Evolutionary conservation across 2,888 invertebrate species (phyloP), one percentile per base, ranked within the genome.

Genomic region (Lycocerus yunnanus): DNA sequence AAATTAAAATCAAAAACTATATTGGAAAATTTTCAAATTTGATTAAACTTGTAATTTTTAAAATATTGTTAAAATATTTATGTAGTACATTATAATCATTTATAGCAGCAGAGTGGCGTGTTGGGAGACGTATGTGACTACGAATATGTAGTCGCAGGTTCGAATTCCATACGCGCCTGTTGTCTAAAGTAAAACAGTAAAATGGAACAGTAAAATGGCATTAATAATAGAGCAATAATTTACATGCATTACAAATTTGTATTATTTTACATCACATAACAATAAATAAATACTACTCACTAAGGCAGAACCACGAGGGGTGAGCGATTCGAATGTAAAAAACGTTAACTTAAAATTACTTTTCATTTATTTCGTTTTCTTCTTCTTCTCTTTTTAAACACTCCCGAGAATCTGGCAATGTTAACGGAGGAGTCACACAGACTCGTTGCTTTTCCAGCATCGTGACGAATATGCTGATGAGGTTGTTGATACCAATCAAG

Each of bases 401-500:
- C 43, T 43, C 43, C 43, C 43, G 80, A 16, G 83, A 83, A 73
- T 84, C 85, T 61, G 81, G 82, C 11, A 85, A 80, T n/a, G 80
- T 77, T 68, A 84, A 74, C 1, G 87, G 87, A 0, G 86, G 86
- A 13, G 84, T 84, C 16, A 86, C 81, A 16, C 84, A 82, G 66
- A 86, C 82, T 3, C 86, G 86, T 75, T 86, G 85, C 69, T 85
- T 85, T 78, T 88, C 88, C 71, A 89, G 86, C 81, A 93, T 89
- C 58, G 92, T 90, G 84, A 91, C 90, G 82, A 97, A 95, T 80
- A 97, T 93, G 79, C 93, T 92, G 81, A 97, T 94, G 78, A 98
- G 89, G 88, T 97, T 97, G 84, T 96, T 94, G 68, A 98, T 90
- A 76, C 98, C 98, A 78, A 95, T 95, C 80, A 97, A 90, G 88